Conservation (phyloP, 53 echinoderm and acorn worm species). For the Henricia sp. region DNA sequence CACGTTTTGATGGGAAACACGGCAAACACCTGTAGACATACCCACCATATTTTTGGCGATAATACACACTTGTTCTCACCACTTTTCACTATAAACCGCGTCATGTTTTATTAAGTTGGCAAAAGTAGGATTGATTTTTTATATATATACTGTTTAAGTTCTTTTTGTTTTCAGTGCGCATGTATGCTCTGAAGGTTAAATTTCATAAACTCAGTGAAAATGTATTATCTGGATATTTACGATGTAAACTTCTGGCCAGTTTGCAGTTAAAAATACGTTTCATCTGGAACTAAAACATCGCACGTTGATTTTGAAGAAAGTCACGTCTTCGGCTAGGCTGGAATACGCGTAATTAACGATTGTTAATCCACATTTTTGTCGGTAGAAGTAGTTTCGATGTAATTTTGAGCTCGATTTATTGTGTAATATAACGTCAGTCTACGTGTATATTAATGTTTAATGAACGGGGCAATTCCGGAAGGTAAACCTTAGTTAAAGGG, state of each 20-base stretch:
- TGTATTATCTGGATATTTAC: too few relatives aligned
- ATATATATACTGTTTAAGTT: not conserved
- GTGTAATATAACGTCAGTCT: conserved; percentile 19
- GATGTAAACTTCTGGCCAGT: too few relatives aligned
- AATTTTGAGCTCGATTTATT: not conserved
- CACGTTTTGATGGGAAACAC: not conserved
- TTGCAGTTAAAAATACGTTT: too few relatives aligned
- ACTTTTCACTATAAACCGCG: too few relatives aligned
- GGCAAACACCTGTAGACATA: not conserved
- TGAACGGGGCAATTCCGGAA: not conserved
- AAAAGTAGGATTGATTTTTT: conserved; percentile 7
- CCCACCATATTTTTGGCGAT: not conserved
- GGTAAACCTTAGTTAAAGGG: too few relatives aligned
- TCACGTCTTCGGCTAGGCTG: too few relatives aligned
- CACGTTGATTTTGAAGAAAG: too few relatives aligned
- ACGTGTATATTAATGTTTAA: conserved; percentile 8
- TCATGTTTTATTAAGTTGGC: not conserved
- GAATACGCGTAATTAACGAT: conserved; percentile 28
- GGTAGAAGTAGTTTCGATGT: conserved; percentile 49
- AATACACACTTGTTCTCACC: too few relatives aligned
- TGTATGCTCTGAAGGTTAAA: not conserved
- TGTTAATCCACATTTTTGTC: conserved; percentile 24
- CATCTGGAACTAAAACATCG: too few relatives aligned
- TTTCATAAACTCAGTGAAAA: too few relatives aligned
- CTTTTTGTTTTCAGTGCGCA: not conserved